Evolutionary conservation across 2,888 invertebrate genomes (phyloP).

Genomic region (Micoletzkya japonica): DNA sequence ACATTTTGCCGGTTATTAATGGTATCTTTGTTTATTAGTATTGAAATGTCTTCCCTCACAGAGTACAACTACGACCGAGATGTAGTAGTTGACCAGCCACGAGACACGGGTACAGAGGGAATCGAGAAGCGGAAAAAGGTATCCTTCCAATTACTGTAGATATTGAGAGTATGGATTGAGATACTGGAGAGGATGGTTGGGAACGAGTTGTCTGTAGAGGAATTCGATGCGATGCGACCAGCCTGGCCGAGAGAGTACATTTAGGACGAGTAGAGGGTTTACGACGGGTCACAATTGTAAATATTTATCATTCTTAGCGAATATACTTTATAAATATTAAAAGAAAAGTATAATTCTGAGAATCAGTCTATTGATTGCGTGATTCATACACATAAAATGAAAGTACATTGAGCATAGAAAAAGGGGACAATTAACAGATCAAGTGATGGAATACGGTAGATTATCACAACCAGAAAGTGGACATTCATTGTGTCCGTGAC

Average conservation of each 20-base stretch:
- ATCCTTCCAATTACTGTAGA: neutral
- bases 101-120: slow-evolving; percentile 14
- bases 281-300: no score
- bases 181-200: slow-evolving; percentile 22
- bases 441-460: no score
- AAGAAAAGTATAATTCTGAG: no score
- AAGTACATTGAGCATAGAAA: no score
- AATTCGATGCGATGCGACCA: slow-evolving; percentile 49
- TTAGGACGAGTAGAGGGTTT: no score
- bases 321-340: no score
- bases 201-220: slow-evolving; percentile 29
- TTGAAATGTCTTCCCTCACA: neutral
- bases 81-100: slow-evolving; percentile 10
- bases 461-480: no score
- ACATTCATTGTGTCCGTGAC: no score
- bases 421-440: no score
- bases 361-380: no score
- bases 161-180: neutral
- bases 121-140: slow-evolving; percentile 19
- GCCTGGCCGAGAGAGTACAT: slow-evolving; percentile 46
- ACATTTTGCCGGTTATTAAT: neutral
- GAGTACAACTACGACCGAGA: slow-evolving; percentile 22
- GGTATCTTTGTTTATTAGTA: neutral
- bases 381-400: no score
- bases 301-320: no score